Evolutionary conservation across 2,888 invertebrate species (phyloP).

Genomic region (Shargacucullia verbasci): DNA sequence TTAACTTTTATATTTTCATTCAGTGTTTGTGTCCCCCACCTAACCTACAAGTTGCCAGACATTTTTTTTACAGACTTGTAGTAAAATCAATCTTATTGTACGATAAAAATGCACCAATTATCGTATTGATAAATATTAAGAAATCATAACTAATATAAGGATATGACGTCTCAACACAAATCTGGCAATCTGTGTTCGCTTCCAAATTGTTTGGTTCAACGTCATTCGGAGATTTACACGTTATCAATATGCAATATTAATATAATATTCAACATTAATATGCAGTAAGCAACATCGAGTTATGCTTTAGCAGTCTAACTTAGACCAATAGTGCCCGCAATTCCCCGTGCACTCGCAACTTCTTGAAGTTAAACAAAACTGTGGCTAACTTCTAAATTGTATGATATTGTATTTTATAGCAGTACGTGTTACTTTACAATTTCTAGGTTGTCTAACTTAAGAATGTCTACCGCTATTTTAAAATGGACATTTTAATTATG

Average conservation of each 20-base stretch:
- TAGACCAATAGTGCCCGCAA: slow-evolving; percentile 14
- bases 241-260: slow-evolving; percentile 31
- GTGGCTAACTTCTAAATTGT: slow-evolving; percentile 25
- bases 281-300: slow-evolving; percentile 24
- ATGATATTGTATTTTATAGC: slow-evolving; percentile 17
- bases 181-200: slow-evolving; percentile 53
- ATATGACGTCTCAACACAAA: slow-evolving; percentile 19
- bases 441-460: slow-evolving; percentile 17
- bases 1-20: slow-evolving; percentile 49
- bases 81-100: not conserved
- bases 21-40: slow-evolving; percentile 45
- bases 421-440: slow-evolving; percentile 18
- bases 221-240: slow-evolving; percentile 55
- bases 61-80: slow-evolving; percentile 6
- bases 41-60: slow-evolving; percentile 47
- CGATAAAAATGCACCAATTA: not conserved
- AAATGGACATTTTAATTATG: slow-evolving; percentile 9
- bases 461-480: slow-evolving; percentile 14
- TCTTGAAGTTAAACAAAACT: slow-evolving; percentile 26
- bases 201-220: slow-evolving; percentile 51
- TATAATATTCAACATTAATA: slow-evolving; percentile 28
- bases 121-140: no score
- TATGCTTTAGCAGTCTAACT: slow-evolving; percentile 20
- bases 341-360: slow-evolving; percentile 25
- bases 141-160: no score